These are phyloP conservation scores for Caenorhabditis sinica DNA, from an alignment of 2,888 invertebrate species.

Conservation along the genomic window DNA sequence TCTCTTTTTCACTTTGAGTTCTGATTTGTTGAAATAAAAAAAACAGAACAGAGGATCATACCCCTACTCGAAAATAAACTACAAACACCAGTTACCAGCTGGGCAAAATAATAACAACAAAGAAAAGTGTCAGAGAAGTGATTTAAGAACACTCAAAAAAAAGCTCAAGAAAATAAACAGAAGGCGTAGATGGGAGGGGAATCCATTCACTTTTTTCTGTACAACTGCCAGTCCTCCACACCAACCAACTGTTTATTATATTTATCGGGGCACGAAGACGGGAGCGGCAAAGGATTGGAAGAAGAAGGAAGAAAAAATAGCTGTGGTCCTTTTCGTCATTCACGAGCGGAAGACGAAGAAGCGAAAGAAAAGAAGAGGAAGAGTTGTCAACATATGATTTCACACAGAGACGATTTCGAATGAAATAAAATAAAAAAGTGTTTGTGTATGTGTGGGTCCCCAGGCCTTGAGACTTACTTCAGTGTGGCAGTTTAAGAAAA, in stretches of 20 bases:
- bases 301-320: slow-evolving; percentile 44
- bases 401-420: slow-evolving; percentile 51
- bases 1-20: not conserved
- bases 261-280: slow-evolving; percentile 42
- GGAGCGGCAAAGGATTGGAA: slow-evolving; percentile 16
- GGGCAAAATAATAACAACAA: slow-evolving; percentile 10
- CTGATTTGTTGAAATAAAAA: not conserved
- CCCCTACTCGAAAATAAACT: not conserved
- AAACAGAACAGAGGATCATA: not conserved
- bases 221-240: not conserved
- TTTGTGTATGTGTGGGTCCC: slow-evolving; percentile 28
- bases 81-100: not conserved
- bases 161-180: slow-evolving; percentile 27
- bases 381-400: slow-evolving; percentile 66
- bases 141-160: slow-evolving; percentile 13
- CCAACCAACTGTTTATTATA: slow-evolving; percentile 61
- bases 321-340: slow-evolving; percentile 12
- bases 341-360: slow-evolving; percentile 16
- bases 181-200: slow-evolving; percentile 37
- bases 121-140: not conserved
- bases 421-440: slow-evolving; percentile 50
- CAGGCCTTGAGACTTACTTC: slow-evolving; percentile 22
- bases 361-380: slow-evolving; percentile 29
- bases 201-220: slow-evolving; percentile 17
- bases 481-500: slow-evolving; percentile 14